A percentile compares a stretch with the other conserved stretches of the same genome.
These are phyloP conservation scores for Anastrepha obliqua DNA, from an alignment of 1,140 invertebrate genomes.

Conservation along the genomic window DNA sequence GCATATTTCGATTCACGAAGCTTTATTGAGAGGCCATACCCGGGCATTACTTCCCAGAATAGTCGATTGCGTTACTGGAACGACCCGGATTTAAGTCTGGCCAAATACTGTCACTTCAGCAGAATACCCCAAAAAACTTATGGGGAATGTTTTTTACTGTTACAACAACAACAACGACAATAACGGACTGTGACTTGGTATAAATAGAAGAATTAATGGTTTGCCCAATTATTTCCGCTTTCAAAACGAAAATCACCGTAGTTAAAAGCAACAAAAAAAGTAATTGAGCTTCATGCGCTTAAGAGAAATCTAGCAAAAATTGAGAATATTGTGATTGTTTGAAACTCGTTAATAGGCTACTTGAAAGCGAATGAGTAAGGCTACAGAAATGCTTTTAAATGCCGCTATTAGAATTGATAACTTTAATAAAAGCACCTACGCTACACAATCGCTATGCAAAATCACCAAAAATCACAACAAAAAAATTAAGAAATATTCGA, in stretches of 20 bases:
- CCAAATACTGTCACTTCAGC: no score
- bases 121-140: no score
- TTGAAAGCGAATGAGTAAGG: neutral
- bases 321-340: neutral
- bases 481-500: neutral
- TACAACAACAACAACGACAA: no score
- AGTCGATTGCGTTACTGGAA: no score
- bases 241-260: constrained; percentile 40
- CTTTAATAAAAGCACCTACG: constrained; percentile 43
- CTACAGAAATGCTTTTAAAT: constrained; percentile 9
- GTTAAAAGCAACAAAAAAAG: constrained; percentile 31
- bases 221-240: neutral
- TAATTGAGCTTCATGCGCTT: constrained; percentile 21
- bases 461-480: neutral
- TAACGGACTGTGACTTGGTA: no score
- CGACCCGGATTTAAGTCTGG: no score
- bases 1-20: no score
- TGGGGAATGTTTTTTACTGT: no score
- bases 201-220: no score
- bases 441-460: constrained; percentile 36
- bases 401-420: neutral
- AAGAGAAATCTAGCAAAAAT: constrained; percentile 32
- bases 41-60: no score
- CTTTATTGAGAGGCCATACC: no score
- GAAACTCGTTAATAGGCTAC: neutral